Conservation (phyloP, 2,113 vertebrate species). For the Patagioenas fasciata region DNA sequence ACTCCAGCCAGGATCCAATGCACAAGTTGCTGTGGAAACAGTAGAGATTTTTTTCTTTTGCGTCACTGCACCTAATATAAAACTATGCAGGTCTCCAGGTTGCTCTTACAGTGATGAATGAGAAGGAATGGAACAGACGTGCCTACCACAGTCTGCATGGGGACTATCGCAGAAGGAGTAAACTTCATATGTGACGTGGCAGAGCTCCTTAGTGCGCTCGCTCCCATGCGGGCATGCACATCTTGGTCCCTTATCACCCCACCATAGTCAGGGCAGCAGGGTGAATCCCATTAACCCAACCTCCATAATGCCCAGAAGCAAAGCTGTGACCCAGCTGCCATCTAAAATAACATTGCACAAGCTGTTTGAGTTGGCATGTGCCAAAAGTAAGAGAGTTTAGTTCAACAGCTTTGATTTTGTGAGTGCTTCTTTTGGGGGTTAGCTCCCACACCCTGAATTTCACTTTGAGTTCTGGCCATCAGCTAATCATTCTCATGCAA, state of each 20-base stretch:
- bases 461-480: neutral
- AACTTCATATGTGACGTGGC: rapidly evolving
- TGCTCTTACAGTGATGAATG: neutral
- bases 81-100: neutral
- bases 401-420: neutral
- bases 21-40: constrained; percentile 57
- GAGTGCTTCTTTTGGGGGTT: neutral
- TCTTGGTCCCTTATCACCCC: rapidly evolving
- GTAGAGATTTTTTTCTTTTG: neutral
- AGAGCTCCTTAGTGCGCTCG: rapidly evolving
- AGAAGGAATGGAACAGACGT: neutral
- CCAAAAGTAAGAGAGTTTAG: neutral
- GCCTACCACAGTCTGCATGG: neutral
- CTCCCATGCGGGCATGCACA: rapidly evolving
- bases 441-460: neutral
- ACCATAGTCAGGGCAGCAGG: rapidly evolving
- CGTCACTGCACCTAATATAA: neutral
- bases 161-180: neutral
- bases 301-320: neutral
- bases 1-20: neutral
- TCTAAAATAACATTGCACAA: neutral
- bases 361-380: neutral
- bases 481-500: neutral
- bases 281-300: neutral
- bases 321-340: neutral